Base-by-base conservation (phyloP, 2,797 vertebrate genomes). In the Sparus aurata region DNA sequence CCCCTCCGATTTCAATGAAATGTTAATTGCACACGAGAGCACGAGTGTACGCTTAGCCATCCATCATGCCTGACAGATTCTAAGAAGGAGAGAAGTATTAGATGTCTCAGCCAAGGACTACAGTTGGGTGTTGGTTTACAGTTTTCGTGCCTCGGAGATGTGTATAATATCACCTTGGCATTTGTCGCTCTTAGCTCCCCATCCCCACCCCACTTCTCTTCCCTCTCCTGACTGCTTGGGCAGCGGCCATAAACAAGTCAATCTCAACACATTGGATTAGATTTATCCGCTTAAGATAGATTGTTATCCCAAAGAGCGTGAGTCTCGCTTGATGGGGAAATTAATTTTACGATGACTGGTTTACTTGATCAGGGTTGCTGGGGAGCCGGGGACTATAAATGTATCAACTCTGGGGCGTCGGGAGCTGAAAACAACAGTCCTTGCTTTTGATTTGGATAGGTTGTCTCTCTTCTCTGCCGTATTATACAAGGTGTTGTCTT, bases 271-370 rank as follows among this genome's bases (percentile, higher is more conserved):
- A 66, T 91, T 89, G 91, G 92, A 92, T 94, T 94, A 93, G 86
- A 93, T 93, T 92, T 91, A 95, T 95, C 94, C 91, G 87, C 94
- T 95, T 94, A 94, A 86, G 81, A 93, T 84, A 93, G 93, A 94
- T 94, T 87, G 91, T 93, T 94, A 95, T 94, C 93, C 87, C 80
- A 79, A 87, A 86, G 86, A 89, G 91, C 41, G 61, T 4, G 58
- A 85, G 93, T 90, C 82, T 85, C 82, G 89, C 92, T 93, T 93
- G 92, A 91, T 86, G 90, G 90, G 89, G 85, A 93, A 94, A 94
- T 93, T 91, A 93, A 94, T 95, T 95, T 94, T 93, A 95, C 93
- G 55, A 93, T 94, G 94, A 88, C 92, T 94, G 92, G 86, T 94
- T 94, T 91, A 90, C 92, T 91, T 94, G 92, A 94, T 94, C 88